phyloP scores from a whole-genome alignment of 2,113 vertebrate species.

The Bagarius yarrelli region DNA sequence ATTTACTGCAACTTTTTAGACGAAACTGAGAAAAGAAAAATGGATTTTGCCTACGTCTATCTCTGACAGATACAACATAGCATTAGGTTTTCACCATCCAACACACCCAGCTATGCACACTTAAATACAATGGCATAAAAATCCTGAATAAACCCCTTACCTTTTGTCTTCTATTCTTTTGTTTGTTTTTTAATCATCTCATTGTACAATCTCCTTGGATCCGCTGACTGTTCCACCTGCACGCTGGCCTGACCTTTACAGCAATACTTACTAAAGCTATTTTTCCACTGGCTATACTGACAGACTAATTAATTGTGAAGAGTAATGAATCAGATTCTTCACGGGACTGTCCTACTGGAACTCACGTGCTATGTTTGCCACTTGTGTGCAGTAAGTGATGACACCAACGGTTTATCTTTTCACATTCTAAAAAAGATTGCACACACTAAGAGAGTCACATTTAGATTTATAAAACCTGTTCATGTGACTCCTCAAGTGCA shows the following conservation, averaged over 20 bases:
- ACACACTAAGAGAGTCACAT: too few relatives aligned
- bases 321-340: background rate
- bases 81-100: background rate
- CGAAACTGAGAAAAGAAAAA: too few relatives aligned
- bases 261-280: background rate
- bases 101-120: background rate
- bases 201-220: background rate
- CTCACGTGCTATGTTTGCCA: background rate
- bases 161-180: background rate
- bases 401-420: too few relatives aligned
- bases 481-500: too few relatives aligned
- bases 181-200: background rate
- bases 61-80: background rate
- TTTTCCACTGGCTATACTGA: background rate
- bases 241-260: background rate
- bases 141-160: background rate
- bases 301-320: background rate
- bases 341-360: slow-evolving; percentile 2
- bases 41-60: background rate
- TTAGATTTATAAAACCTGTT: too few relatives aligned
- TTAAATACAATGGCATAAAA: background rate
- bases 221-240: background rate
- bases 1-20: too few relatives aligned
- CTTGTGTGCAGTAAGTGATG: too few relatives aligned
- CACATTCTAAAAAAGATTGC: too few relatives aligned